phyloP scores from a whole-genome alignment of 2,113 vertebrate species.

The Silurus meridionalis region DNA sequence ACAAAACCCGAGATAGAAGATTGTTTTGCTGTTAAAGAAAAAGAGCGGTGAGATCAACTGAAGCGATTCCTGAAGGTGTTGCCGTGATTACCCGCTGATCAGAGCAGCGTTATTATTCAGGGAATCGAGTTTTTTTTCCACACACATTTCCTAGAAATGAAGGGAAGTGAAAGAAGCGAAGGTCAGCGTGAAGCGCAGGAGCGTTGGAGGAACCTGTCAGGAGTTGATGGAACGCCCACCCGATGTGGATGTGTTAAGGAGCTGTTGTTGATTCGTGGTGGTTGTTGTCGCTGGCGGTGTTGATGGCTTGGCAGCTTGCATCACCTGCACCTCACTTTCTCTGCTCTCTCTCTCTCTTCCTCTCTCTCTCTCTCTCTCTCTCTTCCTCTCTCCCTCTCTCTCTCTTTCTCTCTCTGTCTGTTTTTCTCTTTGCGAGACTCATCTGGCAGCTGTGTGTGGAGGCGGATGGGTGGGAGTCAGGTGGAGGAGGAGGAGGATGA shows the following conservation, averaged over 20 bases:
- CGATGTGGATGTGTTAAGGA: constrained; percentile 8
- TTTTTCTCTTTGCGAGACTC: neutral
- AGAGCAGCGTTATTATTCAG: neutral
- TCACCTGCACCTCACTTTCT: neutral
- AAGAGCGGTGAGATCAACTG: too few relatives aligned
- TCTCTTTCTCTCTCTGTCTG: neutral
- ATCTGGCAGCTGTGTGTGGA: constrained; percentile 19
- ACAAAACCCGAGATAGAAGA: too few relatives aligned
- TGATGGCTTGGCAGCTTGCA: constrained; percentile 22
- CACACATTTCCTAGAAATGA: constrained; percentile 1
- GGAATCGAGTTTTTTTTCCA: neutral
- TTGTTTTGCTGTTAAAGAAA: too few relatives aligned
- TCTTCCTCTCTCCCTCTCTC: neutral
- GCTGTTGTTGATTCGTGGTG: neutral
- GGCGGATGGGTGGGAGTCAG: constrained; percentile 7
- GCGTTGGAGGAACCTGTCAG: constrained; percentile 23
- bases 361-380: neutral
- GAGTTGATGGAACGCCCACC: constrained; percentile 39
- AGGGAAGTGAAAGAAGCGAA: constrained; percentile 10
- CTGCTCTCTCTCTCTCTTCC: neutral
- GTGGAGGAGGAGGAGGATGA: neutral
- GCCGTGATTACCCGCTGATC: neutral
- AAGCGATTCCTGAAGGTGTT: neutral
- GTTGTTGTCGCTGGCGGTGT: neutral
- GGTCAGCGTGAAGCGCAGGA: neutral